Percentiles rank a stretch among this genome's conserved stretches.
phyloP scores from a whole-genome alignment of 2,888 invertebrate species.

The Noctua janthina region DNA sequence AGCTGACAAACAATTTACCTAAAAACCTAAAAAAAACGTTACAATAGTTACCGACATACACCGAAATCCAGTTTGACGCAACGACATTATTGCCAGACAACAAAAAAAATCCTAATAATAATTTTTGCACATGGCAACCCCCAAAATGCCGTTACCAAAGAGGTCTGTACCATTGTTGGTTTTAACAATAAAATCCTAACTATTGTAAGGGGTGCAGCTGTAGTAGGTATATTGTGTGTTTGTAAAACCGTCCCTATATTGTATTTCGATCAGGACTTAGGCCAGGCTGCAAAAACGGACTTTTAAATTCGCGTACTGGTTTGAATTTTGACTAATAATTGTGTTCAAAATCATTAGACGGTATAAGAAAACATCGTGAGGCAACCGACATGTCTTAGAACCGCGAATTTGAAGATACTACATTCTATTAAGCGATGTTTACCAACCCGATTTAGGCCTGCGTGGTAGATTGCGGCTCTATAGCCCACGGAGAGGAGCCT shows the following conservation, averaged over 20 bases:
- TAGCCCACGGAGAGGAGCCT: not conserved
- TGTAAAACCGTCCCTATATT: conserved; percentile 32
- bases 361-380: not conserved
- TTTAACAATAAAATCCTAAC: conserved; percentile 50
- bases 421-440: not conserved
- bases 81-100: conserved; percentile 27
- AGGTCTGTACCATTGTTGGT: conserved; percentile 50
- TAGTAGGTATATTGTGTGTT: conserved; percentile 31
- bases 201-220: conserved; percentile 54
- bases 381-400: not conserved
- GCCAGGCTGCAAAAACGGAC: not conserved
- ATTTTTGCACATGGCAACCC: conserved; percentile 55
- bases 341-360: not conserved
- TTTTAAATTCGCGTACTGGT: conserved; percentile 12
- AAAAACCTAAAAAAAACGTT: not conserved
- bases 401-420: not conserved
- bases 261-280: conserved; percentile 14
- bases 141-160: conserved; percentile 52
- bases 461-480: not conserved
- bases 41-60: not conserved
- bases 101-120: conserved; percentile 42
- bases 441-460: not conserved
- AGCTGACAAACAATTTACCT: not conserved
- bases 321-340: not conserved
- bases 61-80: conserved; percentile 45